Evolutionary conservation across 2,797 vertebrate species (phyloP).

Genomic region (Distichodus sexfasciatus): DNA sequence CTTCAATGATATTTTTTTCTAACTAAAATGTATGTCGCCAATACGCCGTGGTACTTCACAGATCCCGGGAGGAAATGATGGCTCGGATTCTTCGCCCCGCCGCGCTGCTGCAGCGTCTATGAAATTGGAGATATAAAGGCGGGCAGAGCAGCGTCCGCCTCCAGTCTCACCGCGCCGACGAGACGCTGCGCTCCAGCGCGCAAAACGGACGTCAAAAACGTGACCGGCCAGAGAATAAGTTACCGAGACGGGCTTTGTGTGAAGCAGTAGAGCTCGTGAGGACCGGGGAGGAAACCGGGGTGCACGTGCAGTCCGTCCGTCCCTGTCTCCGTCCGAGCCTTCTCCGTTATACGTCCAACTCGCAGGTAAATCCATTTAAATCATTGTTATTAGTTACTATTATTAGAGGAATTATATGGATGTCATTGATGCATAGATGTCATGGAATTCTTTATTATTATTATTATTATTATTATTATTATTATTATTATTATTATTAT

Average conservation of each 20-base stretch:
- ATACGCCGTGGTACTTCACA: slow-evolving; percentile 39
- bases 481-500: background rate
- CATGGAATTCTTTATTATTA: too few species aligned
- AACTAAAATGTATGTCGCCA: too few species aligned
- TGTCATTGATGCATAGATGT: too few species aligned
- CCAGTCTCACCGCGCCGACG: too few species aligned
- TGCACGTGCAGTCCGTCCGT: slow-evolving; percentile 18
- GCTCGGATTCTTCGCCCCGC: slow-evolving; percentile 25
- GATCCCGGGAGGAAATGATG: slow-evolving; percentile 21
- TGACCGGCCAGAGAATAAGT: slow-evolving; percentile 50
- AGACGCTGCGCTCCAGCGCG: too few species aligned
- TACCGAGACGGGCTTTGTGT: slow-evolving; percentile 34
- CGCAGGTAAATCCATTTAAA: slow-evolving; percentile 22
- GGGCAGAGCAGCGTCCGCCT: background rate
- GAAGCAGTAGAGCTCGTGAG: background rate
- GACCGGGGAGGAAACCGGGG: background rate
- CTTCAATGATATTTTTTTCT: too few species aligned
- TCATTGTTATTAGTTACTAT: too few species aligned
- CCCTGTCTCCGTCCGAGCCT: too few species aligned
- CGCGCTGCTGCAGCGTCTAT: slow-evolving; percentile 33
- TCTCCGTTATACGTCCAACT: too few species aligned
- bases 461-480: background rate
- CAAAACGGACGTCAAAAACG: too few species aligned
- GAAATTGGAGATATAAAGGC: slow-evolving; percentile 52
- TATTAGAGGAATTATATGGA: too few species aligned